Evolutionary conservation across 2,113 vertebrate genomes (phyloP).

Genomic region (Leuciscus idus): DNA sequence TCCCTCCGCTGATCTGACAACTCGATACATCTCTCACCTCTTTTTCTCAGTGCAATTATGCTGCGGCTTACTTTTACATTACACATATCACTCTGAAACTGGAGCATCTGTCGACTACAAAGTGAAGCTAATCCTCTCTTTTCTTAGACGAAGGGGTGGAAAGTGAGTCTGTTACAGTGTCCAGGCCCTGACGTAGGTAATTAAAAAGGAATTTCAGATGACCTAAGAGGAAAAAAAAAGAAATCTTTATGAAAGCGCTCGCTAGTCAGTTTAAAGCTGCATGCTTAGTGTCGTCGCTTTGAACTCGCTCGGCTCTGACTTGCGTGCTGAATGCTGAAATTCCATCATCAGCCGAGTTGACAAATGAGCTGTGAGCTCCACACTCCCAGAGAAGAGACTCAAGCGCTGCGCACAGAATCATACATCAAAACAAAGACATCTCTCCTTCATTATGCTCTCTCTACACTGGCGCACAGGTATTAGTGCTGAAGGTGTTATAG

Average conservation of each 20-base stretch:
- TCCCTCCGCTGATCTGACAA: conserved; percentile 68
- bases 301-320: conserved; percentile 61
- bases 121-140: conserved; percentile 23
- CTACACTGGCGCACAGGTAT: conserved; percentile 32
- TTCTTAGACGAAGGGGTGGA: conserved; percentile 16
- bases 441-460: conserved; percentile 52
- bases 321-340: conserved; percentile 52
- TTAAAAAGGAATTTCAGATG: conserved; percentile 55
- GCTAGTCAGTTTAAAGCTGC: conserved; percentile 56
- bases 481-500: conserved; percentile 21
- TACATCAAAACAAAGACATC: conserved; percentile 54
- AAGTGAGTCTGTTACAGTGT: background rate
- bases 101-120: conserved; percentile 29
- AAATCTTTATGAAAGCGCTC: conserved; percentile 29
- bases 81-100: conserved; percentile 31
- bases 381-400: conserved; percentile 36
- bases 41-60: conserved; percentile 59
- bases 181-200: conserved; percentile 41
- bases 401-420: conserved; percentile 32
- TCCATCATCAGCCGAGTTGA: conserved; percentile 49
- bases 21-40: conserved; percentile 67
- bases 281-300: conserved; percentile 61
- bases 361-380: conserved; percentile 42
- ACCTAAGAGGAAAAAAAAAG: conserved; percentile 33
- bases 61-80: conserved; percentile 27